These are phyloP conservation scores for Melanchra persicariae DNA, from an alignment of 2,888 invertebrate genomes.

Conservation along the genomic window DNA sequence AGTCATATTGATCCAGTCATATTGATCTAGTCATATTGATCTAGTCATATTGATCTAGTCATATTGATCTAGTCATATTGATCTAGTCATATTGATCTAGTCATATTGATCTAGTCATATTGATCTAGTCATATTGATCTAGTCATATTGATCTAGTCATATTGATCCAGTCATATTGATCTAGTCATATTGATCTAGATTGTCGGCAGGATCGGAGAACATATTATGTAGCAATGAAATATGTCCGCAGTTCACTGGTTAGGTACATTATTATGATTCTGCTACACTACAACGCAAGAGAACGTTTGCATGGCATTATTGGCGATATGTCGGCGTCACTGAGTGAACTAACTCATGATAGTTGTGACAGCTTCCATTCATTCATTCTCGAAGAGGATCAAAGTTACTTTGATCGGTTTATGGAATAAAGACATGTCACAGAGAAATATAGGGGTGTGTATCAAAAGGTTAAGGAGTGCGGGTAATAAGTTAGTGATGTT, in stretches of 20 bases:
- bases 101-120: no score
- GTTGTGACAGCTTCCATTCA: conserved; percentile 20
- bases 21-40: no score
- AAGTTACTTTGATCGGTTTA: conserved; percentile 46
- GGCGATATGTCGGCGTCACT: neutral
- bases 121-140: no score
- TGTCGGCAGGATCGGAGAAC: neutral
- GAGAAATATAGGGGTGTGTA: conserved; percentile 47
- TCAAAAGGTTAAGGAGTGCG: conserved; percentile 55
- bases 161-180: no score
- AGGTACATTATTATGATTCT: neutral
- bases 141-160: no score
- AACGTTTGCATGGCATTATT: neutral
- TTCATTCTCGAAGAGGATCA: conserved; percentile 29
- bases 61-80: no score
- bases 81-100: no score
- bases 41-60: no score
- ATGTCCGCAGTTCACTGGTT: neutral
- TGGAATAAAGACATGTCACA: conserved; percentile 51
- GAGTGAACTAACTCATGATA: neutral
- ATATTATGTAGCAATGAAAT: neutral
- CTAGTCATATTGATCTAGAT: no score
- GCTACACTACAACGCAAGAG: neutral
- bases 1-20: no score
- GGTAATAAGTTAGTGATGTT: conserved; percentile 62